phyloP scores from a whole-genome alignment of 92 coral and sea anemone genomes.

The Metridium senile region DNA sequence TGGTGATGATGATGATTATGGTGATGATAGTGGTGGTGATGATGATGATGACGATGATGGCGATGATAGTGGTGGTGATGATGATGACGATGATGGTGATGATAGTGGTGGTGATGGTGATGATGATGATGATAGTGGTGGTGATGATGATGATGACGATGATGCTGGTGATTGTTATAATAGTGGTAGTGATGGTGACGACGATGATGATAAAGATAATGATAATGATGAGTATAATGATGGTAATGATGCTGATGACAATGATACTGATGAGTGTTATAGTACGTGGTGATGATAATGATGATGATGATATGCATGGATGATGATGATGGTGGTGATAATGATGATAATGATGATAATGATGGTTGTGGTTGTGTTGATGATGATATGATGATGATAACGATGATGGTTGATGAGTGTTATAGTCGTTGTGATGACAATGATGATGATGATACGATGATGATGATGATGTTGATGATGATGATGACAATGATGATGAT shows the following conservation, averaged over 20 bases:
- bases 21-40: not conserved
- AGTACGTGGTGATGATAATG: not conserved
- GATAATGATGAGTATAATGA: not conserved
- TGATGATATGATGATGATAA: not conserved
- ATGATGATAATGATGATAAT: not conserved
- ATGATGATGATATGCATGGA: too few relatives aligned
- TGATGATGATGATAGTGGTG: not conserved
- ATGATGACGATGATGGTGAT: not conserved
- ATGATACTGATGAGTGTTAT: not conserved
- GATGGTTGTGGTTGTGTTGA: not conserved
- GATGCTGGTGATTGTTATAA: not conserved
- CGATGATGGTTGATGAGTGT: too few relatives aligned
- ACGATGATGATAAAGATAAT: not conserved
- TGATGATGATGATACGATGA: not conserved
- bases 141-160: not conserved
- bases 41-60: not conserved
- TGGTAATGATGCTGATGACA: not conserved
- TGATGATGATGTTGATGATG: not conserved
- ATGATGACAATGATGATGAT: not conserved
- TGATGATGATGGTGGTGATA: not conserved
- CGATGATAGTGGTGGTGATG: not conserved
- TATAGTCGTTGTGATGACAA: not conserved
- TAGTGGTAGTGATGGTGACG: not conserved
- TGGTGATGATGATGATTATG: not conserved
- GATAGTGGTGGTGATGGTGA: not conserved